Conservation (phyloP, 1,140 invertebrate species). For the Nomia melanderi region DNA sequence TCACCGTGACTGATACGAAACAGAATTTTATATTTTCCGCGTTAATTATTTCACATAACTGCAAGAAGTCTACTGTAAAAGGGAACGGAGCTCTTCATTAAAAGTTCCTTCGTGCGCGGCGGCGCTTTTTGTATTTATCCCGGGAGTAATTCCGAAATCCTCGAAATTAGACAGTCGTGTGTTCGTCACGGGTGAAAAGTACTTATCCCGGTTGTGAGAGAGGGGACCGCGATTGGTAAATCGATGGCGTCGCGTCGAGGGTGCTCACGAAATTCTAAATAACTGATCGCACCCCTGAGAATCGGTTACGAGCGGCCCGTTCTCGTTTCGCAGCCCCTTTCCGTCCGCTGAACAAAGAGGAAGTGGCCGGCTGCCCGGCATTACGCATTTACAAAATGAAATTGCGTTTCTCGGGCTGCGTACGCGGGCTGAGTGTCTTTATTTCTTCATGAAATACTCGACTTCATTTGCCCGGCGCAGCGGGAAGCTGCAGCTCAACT, state of each 20-base stretch:
- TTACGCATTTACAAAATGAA: slow-evolving; percentile 73
- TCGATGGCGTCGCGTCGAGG: slow-evolving; percentile 50
- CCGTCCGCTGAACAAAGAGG: slow-evolving; percentile 16
- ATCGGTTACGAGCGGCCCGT: slow-evolving; percentile 22
- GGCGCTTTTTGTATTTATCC: too few relatives aligned
- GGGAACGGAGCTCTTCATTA: too few relatives aligned
- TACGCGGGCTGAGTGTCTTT: slow-evolving; percentile 26
- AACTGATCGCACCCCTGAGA: slow-evolving; percentile 70
- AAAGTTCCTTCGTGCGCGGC: too few relatives aligned
- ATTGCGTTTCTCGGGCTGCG: slow-evolving; percentile 69
- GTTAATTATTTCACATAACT: too few relatives aligned
- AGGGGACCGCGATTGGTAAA: slow-evolving; percentile 49
- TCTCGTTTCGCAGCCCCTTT: slow-evolving; percentile 44
- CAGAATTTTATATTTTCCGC: too few relatives aligned
- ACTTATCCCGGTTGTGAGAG: neutral
- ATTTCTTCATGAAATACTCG: slow-evolving; percentile 59
- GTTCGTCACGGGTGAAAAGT: slow-evolving; percentile 38
- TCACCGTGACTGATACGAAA: too few relatives aligned
- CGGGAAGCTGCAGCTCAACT: neutral
- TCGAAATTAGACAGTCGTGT: neutral
- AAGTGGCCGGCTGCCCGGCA: slow-evolving; percentile 33
- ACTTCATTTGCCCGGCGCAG: neutral
- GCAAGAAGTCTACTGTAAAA: too few relatives aligned
- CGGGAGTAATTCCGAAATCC: neutral
- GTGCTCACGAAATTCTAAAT: slow-evolving; percentile 70